These are phyloP conservation scores for Chrysotoxum bicinctum DNA, from an alignment of 2,888 invertebrate genomes.

Conservation along the genomic window DNA sequence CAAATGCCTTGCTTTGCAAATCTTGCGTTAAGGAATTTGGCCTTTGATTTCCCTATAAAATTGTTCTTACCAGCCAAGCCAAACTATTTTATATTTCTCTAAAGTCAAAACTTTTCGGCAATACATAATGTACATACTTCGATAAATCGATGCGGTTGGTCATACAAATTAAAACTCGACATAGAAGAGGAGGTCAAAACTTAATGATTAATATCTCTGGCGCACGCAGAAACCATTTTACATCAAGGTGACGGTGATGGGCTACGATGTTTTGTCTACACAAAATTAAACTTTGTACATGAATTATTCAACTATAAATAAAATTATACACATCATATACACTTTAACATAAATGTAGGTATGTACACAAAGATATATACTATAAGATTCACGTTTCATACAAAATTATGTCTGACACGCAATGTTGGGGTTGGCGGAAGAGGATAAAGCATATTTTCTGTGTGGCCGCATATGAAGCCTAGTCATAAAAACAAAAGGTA, in stretches of 20 bases:
- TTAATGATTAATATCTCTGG: background rate
- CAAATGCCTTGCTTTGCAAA: too few relatives aligned
- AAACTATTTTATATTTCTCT: too few relatives aligned
- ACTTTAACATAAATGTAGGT: background rate
- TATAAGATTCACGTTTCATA: constrained; percentile 43
- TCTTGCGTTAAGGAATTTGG: too few relatives aligned
- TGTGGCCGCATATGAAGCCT: constrained; percentile 54
- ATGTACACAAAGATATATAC: background rate
- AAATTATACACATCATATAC: constrained; percentile 41
- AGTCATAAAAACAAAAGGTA: constrained; percentile 55
- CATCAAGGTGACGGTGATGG: background rate
- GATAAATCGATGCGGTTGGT: background rate
- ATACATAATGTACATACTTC: too few relatives aligned
- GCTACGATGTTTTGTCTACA: constrained; percentile 24
- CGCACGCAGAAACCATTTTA: constrained; percentile 25
- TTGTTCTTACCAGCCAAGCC: too few relatives aligned
- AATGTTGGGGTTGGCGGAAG: constrained; percentile 34
- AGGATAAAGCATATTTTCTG: constrained; percentile 51
- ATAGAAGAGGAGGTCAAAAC: background rate
- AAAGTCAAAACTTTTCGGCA: background rate
- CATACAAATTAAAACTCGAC: background rate
- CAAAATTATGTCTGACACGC: constrained; percentile 64
- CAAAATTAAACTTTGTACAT: constrained; percentile 47
- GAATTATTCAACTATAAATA: constrained; percentile 55
- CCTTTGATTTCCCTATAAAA: too few relatives aligned